Percentiles rank a stretch among this genome's conserved stretches.
These are phyloP conservation scores for Barbus barbus DNA, from an alignment of 2,113 vertebrate genomes.

Conservation along the genomic window DNA sequence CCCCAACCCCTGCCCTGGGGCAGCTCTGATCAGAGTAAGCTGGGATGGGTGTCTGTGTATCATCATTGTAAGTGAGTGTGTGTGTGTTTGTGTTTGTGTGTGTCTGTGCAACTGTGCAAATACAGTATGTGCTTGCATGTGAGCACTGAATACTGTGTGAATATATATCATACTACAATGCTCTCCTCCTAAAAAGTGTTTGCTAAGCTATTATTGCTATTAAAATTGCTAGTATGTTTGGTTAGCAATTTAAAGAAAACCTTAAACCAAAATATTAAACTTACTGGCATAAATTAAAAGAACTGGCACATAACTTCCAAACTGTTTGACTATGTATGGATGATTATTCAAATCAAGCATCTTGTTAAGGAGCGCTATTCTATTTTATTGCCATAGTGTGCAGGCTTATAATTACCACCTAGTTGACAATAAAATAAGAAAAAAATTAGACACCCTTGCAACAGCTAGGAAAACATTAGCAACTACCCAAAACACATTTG, in stretches of 20 bases:
- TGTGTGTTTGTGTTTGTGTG: conserved; percentile 10
- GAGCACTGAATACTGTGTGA: conserved; percentile 3
- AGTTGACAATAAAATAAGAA: not conserved
- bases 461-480: not conserved
- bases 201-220: not conserved
- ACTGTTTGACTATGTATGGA: not conserved
- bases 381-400: not conserved
- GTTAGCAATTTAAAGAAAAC: not conserved
- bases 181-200: not conserved
- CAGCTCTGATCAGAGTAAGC: conserved; percentile 47
- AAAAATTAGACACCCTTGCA: not conserved
- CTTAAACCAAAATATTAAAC: not conserved
- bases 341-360: not conserved
- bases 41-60: conserved; percentile 51
- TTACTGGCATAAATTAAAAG: too few relatives aligned
- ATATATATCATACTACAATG: not conserved
- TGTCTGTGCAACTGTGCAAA: conserved; percentile 1
- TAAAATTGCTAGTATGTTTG: not conserved
- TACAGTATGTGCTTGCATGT: not conserved
- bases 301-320: not conserved
- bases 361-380: not conserved
- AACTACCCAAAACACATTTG: not conserved
- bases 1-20: conserved; percentile 43
- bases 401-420: not conserved
- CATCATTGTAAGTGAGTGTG: conserved; percentile 21